Evolutionary conservation across 2,888 invertebrate genomes (phyloP).

Genomic region (Chalcosyrphus nemorum): DNA sequence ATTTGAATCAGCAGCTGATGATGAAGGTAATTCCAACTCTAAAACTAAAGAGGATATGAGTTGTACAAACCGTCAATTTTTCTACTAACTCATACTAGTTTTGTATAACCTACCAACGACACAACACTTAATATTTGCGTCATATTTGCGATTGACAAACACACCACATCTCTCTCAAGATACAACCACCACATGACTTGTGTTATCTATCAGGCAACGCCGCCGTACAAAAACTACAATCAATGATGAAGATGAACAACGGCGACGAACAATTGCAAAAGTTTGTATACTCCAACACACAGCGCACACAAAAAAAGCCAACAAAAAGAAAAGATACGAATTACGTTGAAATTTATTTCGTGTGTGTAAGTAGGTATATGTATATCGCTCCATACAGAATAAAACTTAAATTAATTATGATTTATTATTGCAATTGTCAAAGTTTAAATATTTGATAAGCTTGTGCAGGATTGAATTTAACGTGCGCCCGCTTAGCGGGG

Average conservation of each 20-base stretch:
- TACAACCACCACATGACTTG: constrained; percentile 62
- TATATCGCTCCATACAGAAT: constrained; percentile 22
- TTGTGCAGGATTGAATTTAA: constrained; percentile 56
- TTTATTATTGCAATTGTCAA: constrained; percentile 70
- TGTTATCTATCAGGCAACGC: constrained; percentile 42
- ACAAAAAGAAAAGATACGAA: constrained; percentile 1
- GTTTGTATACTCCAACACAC: constrained; percentile 10
- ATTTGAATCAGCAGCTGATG: too few relatives aligned
- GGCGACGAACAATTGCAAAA: constrained; percentile 32
- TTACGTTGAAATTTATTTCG: constrained; percentile 45
- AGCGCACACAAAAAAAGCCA: neutral
- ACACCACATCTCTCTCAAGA: constrained; percentile 28
- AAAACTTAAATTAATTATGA: constrained; percentile 66
- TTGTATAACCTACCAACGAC: neutral
- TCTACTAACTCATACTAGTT: neutral
- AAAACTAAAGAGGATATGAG: neutral
- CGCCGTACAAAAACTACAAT: constrained; percentile 33
- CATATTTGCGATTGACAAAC: constrained; percentile 56
- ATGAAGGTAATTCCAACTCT: too few relatives aligned
- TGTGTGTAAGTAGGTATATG: neutral
- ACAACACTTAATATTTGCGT: constrained; percentile 45
- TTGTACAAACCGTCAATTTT: neutral
- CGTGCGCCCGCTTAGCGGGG: constrained; percentile 14
- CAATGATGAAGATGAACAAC: neutral
- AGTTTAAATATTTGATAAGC: constrained; percentile 70